phyloP scores from a whole-genome alignment of 2,797 vertebrate species.

The Xiphorhynchus erythropygius region DNA sequence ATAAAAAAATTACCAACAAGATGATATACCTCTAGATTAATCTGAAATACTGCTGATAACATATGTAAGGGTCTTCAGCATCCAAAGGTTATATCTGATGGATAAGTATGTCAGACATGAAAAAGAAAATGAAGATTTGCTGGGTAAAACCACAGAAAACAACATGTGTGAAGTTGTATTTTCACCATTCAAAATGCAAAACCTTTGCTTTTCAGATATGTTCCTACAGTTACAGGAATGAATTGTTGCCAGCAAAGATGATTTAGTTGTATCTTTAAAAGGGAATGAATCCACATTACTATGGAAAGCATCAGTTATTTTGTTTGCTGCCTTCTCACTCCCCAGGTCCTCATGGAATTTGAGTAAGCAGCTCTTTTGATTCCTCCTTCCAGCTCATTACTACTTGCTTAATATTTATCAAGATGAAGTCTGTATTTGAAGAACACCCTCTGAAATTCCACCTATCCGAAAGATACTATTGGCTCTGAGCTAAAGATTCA shows the following conservation, averaged over 20 bases:
- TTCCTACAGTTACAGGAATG: background rate
- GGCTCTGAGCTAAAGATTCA: background rate
- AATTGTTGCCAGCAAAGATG: background rate
- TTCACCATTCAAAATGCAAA: background rate
- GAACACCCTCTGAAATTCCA: background rate
- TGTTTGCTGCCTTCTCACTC: background rate
- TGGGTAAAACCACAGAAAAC: background rate
- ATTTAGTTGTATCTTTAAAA: background rate
- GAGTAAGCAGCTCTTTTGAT: background rate
- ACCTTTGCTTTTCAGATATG: background rate
- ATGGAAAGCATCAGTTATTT: background rate
- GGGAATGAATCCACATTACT: background rate
- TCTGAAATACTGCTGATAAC: background rate
- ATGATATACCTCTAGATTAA: background rate
- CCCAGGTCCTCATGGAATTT: background rate
- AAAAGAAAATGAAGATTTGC: background rate
- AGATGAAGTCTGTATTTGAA: background rate
- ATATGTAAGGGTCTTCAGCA: background rate
- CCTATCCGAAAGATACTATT: background rate
- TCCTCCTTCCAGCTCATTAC: background rate
- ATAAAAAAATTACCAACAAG: background rate
- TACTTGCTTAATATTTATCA: background rate
- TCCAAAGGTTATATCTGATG: background rate
- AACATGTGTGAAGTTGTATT: background rate
- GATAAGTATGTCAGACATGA: background rate